Conservation (phyloP, 2,113 vertebrate genomes). For the Fulmarus glacialis region DNA sequence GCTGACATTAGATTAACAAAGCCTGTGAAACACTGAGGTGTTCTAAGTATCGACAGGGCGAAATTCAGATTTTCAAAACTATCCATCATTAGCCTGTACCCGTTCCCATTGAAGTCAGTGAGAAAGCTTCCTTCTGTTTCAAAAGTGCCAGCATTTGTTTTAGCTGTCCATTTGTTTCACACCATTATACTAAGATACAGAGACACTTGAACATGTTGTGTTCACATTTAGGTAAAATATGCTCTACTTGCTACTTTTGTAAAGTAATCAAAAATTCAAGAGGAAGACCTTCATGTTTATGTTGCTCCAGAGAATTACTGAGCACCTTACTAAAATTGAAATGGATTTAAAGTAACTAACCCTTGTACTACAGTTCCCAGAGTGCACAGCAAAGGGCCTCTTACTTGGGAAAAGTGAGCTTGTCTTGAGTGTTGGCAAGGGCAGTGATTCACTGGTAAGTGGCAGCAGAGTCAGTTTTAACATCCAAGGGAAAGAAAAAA, state of each 20-base stretch:
- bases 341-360: neutral
- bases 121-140: neutral
- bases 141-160: neutral
- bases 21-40: neutral
- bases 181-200: neutral
- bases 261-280: neutral
- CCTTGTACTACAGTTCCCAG: neutral
- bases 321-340: neutral
- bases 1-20: neutral
- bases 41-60: neutral
- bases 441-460: slow-evolving; percentile 58
- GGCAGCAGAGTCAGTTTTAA: slow-evolving; percentile 68
- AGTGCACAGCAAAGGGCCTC: neutral
- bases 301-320: neutral
- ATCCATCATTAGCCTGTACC: neutral
- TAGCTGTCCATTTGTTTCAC: neutral
- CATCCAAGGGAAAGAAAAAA: slow-evolving; percentile 59
- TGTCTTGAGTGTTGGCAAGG: slow-evolving; percentile 68
- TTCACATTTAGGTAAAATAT: neutral
- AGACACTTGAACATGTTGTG: neutral
- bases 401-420: slow-evolving; percentile 52
- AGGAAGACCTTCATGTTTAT: neutral
- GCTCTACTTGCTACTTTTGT: neutral
- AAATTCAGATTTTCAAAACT: neutral
- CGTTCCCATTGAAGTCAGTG: neutral